phyloP scores from a whole-genome alignment of 2,113 vertebrate genomes.

The Onychorhynchus coronatus region DNA sequence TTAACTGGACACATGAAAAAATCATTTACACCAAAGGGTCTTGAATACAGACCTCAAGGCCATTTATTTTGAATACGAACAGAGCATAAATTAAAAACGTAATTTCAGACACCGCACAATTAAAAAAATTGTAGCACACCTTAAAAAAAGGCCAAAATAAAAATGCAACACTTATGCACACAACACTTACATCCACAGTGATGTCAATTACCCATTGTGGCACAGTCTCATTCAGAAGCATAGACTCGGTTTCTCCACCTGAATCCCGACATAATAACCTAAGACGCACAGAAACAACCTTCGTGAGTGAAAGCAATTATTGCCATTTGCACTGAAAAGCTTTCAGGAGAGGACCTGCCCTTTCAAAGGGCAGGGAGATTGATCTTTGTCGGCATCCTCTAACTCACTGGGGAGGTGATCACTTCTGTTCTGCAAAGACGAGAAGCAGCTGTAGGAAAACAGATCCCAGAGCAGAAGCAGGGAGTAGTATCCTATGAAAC shows the following conservation, averaged over 20 bases:
- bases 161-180: background rate
- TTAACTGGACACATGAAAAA: background rate
- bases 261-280: conserved; percentile 97
- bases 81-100: background rate
- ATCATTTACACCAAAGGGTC: background rate
- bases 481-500: background rate
- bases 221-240: conserved; percentile 97
- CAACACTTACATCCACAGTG: conserved; percentile 94
- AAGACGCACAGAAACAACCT: background rate
- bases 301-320: background rate
- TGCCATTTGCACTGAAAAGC: background rate
- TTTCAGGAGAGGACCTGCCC: background rate
- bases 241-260: conserved; percentile 96
- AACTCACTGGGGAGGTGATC: background rate
- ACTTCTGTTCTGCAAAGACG: background rate
- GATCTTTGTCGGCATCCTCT: background rate
- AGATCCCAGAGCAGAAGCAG: background rate
- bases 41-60: background rate
- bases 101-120: background rate
- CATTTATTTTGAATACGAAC: background rate
- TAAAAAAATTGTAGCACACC: background rate
- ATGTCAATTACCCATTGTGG: conserved; percentile 99
- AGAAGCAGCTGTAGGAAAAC: background rate
- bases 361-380: background rate
- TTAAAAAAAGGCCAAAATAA: background rate